Base-by-base conservation (phyloP, 2,888 invertebrate species). In the Apotomis betuletana region DNA sequence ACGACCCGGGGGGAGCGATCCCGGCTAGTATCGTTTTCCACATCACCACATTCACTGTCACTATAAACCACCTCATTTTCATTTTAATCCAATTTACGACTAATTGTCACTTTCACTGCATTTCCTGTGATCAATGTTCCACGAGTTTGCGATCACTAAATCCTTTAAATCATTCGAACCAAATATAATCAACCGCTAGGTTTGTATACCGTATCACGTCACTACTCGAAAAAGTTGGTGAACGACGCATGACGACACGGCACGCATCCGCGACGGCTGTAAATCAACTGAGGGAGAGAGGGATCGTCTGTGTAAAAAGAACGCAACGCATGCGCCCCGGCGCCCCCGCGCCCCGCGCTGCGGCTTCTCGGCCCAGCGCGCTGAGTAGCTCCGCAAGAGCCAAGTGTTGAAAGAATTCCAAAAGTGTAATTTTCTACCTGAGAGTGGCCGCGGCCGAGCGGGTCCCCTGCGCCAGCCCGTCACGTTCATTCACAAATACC, bases 181-280 rank as follows among this genome's bases (percentile, higher is more conserved):
- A 78, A 81, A 81, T 85, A 80, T 81, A 83, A 79, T 78, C 81
- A 77, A 79, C 84, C 78, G 84, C 80, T 81, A 83, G 81, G 84
- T 81, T 84, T 82, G 82, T 84, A 87, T 91, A 92, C 87, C 92
- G 92, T 87, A 92, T 91, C 90, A 92, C 92, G 90, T 92, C 92
- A 92, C 92, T 91, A 85, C 90, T 91, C 92, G 93, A 90, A 91
- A 92, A 92, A 91, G 91, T 92, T 91, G 87, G 87, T 81, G 84
- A 87, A 80, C 88, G 83, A 94, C 94, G 81, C 97, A 97, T 91
- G 96, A 95, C 89, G 94, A 90, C 84, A 94, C 94, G 80, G 89
- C 88, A 81, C 88, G 84, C 84, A 85, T 90, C 80, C 90, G 88
- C 90, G 89, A 81, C 87, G 88, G 82, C 83, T 88, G 82, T 83